phyloP scores from a whole-genome alignment of 2,113 vertebrate genomes.

The Picathartes gymnocephalus region DNA sequence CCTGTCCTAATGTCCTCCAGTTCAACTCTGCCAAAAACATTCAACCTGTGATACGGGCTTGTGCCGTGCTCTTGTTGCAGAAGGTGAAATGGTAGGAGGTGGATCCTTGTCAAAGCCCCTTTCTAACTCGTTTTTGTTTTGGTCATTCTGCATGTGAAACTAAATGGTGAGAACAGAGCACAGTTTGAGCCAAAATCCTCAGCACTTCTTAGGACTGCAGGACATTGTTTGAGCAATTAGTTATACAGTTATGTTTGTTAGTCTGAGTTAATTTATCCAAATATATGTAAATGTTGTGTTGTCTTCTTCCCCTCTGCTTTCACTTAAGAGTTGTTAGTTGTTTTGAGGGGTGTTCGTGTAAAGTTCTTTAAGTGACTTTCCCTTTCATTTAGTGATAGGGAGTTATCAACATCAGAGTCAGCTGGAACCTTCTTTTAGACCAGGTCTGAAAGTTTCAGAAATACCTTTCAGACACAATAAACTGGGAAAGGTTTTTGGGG shows the following conservation, averaged over 20 bases:
- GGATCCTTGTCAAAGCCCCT: background rate
- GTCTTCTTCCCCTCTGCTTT: background rate
- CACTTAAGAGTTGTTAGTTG: background rate
- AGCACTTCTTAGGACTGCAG: background rate
- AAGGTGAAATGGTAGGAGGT: background rate
- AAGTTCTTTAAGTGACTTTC: background rate
- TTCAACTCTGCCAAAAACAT: background rate
- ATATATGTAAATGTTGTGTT: background rate
- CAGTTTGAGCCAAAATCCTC: background rate
- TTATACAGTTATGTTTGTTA: background rate
- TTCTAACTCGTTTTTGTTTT: background rate
- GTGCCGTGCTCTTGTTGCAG: background rate
- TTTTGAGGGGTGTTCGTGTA: background rate
- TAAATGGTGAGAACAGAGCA: background rate
- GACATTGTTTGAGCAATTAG: background rate
- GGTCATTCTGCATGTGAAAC: background rate
- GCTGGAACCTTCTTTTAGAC: background rate
- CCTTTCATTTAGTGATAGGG: background rate
- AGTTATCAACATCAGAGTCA: background rate
- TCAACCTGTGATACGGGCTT: background rate
- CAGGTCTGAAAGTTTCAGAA: background rate
- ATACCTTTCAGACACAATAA: background rate
- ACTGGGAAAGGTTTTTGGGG: background rate
- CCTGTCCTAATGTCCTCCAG: background rate
- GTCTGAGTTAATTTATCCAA: background rate